Conservation (phyloP, 2,797 vertebrate genomes). For the Rhinella marina region DNA sequence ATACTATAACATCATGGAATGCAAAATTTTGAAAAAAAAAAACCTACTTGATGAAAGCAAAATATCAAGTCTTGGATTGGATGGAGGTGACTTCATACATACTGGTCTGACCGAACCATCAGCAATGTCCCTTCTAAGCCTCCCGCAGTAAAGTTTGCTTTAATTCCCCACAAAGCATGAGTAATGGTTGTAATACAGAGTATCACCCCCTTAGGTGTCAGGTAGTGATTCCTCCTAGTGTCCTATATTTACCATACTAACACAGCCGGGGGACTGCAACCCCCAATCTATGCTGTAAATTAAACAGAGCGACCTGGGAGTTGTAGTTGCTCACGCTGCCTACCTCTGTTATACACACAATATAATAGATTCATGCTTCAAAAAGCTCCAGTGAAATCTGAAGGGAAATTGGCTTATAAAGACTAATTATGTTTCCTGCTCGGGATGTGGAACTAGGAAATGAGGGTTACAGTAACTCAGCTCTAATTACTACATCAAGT, state of each 20-base stretch:
- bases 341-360: neutral
- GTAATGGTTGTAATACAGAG: neutral
- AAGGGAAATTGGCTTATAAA: slow-evolving; percentile 7
- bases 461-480: neutral
- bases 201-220: neutral
- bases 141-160: neutral
- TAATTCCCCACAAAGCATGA: neutral
- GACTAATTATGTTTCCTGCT: slow-evolving; percentile 1
- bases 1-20: too few relatives aligned
- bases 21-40: too few relatives aligned
- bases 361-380: neutral
- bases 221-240: slow-evolving; percentile 19
- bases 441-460: neutral
- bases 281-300: neutral
- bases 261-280: neutral
- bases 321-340: neutral
- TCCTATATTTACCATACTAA: too few relatives aligned
- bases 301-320: neutral
- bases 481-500: neutral
- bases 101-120: neutral
- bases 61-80: neutral
- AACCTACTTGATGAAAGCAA: too few relatives aligned
- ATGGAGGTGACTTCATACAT: neutral
- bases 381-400: neutral
- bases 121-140: neutral